phyloP scores from a whole-genome alignment of 2,113 vertebrate species.

The Plotosus lineatus region DNA sequence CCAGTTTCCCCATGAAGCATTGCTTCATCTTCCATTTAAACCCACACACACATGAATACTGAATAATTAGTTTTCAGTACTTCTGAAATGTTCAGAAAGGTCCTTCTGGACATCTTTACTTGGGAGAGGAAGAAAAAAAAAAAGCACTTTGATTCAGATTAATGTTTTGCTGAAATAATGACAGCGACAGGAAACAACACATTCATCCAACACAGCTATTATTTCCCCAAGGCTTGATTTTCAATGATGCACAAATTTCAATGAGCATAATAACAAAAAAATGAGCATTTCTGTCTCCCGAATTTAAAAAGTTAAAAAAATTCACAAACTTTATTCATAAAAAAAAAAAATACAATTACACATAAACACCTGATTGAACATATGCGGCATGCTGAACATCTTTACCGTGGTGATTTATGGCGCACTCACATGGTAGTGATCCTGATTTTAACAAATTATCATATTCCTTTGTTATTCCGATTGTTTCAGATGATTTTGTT shows the following conservation, averaged over 20 bases:
- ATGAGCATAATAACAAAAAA: neutral
- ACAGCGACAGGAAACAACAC: neutral
- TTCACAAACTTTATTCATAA: neutral
- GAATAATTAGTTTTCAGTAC: neutral
- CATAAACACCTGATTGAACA: too few species aligned
- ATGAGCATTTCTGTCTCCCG: neutral
- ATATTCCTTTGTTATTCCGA: too few species aligned
- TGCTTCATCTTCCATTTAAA: neutral
- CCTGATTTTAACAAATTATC: too few species aligned
- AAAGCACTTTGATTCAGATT: neutral
- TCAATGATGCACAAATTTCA: neutral
- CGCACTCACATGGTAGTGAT: too few species aligned
- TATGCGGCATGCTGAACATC: too few species aligned
- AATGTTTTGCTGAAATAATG: conserved; percentile 5
- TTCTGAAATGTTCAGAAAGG: neutral
- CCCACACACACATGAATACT: too few species aligned
- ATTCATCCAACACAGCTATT: neutral
- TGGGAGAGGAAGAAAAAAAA: too few species aligned
- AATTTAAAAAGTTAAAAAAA: neutral
- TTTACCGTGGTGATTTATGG: too few species aligned
- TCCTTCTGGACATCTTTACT: neutral
- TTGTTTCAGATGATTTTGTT: too few species aligned
- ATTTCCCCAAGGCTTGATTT: neutral
- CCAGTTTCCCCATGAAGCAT: neutral
- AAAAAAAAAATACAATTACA: neutral